Evolutionary conservation across 2,113 vertebrate genomes (phyloP), one percentile per base, ranked within the genome.

Genomic region (Pituophis catenifer): DNA sequence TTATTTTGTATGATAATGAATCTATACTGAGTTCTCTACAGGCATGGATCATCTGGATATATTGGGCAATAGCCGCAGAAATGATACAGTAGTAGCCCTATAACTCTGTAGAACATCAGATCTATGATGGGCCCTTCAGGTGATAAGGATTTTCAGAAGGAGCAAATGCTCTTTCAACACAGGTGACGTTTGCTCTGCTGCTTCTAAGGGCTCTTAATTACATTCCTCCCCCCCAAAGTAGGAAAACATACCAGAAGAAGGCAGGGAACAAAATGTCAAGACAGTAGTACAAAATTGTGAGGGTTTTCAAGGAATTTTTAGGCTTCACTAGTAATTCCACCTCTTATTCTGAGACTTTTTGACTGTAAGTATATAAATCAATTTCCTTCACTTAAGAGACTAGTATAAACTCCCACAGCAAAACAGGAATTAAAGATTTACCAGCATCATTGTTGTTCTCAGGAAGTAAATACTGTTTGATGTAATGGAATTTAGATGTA

Each of bases 401-500:
- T 38, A 58, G 21, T 48, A 33, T 86, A 48, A 48, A 50, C 33
- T 86, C 38, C 88, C 65, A 86, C 9, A 58, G 44, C 70, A n/a
- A 85, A 52, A 29, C 15, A 86, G 70, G 44, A 81, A 86, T 58
- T 29, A 44, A 88, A 88, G 86, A 38, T 93, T 90, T 90, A 58
- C n/a, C 70, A 89, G 26, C 70, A 52, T 12, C 8, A 59, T 1
- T 59, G 55, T 90, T 59, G 54, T 52, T 89, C 26, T 33, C 44
- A 8, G 24, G 33, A 19, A 93, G 19, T 58, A 89, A 85, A 90
- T 86, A 62, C 58, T 53, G 48, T 38, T 89, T 48, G 38, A 57
- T 53, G 75, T 86, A 90, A 90, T 62, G 19, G 75, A 93, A 93
- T 58, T 90, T 38, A 65, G 26, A 53, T 90, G 86, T 81, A 54